A percentile compares a stretch with the other conserved stretches of the same genome.
Evolutionary conservation across 2,113 vertebrate genomes (phyloP).

Genomic region (Cyphomyrus discorhynchus): DNA sequence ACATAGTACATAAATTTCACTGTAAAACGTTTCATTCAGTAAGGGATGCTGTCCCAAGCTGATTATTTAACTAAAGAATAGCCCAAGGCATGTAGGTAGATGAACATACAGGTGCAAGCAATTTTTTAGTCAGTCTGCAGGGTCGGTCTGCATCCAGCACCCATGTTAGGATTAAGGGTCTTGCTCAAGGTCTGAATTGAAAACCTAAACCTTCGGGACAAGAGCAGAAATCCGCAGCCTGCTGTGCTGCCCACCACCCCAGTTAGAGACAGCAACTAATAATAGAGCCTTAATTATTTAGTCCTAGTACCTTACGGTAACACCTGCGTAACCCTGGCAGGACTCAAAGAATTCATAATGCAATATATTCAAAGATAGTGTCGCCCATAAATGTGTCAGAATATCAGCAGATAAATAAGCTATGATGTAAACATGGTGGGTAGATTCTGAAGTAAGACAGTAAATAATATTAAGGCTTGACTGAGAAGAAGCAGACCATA

Average conservation of each 20-base stretch:
- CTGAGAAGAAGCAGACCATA: background rate
- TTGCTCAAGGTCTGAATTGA: background rate
- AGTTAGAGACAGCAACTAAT: background rate
- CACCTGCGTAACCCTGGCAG: background rate
- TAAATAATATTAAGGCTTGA: background rate
- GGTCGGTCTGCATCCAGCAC: background rate
- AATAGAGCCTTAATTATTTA: background rate
- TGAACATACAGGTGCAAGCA: background rate
- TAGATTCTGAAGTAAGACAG: background rate
- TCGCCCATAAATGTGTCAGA: background rate
- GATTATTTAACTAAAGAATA: background rate
- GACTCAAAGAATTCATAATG: background rate
- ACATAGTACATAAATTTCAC: background rate
- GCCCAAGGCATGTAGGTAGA: background rate
- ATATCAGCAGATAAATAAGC: background rate
- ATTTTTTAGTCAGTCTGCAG: background rate
- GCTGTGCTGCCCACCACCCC: background rate
- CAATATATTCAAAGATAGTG: background rate
- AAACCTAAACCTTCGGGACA: background rate
- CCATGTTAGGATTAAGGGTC: background rate
- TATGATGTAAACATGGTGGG: background rate
- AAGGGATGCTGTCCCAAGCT: background rate
- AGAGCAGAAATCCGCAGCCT: background rate
- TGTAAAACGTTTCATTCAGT: background rate
- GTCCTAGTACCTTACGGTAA: background rate